These are phyloP conservation scores for Patella vulgata DNA, from an alignment of 1,140 invertebrate species.

Conservation along the genomic window DNA sequence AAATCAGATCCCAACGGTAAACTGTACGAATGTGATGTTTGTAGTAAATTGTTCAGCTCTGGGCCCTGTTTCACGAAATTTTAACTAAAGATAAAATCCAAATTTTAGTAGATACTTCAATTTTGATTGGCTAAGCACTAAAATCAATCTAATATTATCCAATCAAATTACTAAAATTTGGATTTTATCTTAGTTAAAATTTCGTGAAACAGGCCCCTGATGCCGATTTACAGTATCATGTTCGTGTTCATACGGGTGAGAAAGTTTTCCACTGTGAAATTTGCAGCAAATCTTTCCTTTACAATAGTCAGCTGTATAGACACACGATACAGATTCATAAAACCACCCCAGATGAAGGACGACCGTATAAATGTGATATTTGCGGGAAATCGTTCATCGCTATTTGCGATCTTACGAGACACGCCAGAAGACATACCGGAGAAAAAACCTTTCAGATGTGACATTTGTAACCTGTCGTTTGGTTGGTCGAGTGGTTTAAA, in stretches of 20 bases:
- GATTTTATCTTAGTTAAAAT: too few species aligned
- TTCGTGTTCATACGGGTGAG: slow-evolving; percentile 19
- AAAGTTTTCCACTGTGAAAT: slow-evolving; percentile 26
- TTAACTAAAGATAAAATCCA: too few species aligned
- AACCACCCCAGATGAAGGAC: slow-evolving; percentile 26
- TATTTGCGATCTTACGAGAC: slow-evolving; percentile 85
- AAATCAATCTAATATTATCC: too few species aligned
- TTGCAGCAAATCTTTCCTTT: slow-evolving; percentile 23
- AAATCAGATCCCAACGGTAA: too few species aligned
- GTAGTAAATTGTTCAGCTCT: too few species aligned
- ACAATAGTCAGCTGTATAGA: slow-evolving; percentile 13
- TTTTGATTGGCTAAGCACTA: too few species aligned
- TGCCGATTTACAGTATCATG: slow-evolving; percentile 10
- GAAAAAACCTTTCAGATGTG: slow-evolving; percentile 80
- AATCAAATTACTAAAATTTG: too few species aligned
- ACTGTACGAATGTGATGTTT: too few species aligned
- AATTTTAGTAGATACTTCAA: too few species aligned
- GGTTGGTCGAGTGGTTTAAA: slow-evolving; percentile 22
- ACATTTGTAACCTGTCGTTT: slow-evolving; percentile 43
- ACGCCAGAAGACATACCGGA: slow-evolving; percentile 83
- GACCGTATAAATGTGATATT: slow-evolving; percentile 71
- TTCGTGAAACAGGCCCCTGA: too few species aligned
- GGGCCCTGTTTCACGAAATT: too few species aligned
- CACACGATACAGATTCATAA: too few species aligned
- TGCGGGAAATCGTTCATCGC: slow-evolving; percentile 90